Evolutionary conservation across 2,797 vertebrate species (phyloP).

Genomic region (Oceanodroma leucorhoa): DNA sequence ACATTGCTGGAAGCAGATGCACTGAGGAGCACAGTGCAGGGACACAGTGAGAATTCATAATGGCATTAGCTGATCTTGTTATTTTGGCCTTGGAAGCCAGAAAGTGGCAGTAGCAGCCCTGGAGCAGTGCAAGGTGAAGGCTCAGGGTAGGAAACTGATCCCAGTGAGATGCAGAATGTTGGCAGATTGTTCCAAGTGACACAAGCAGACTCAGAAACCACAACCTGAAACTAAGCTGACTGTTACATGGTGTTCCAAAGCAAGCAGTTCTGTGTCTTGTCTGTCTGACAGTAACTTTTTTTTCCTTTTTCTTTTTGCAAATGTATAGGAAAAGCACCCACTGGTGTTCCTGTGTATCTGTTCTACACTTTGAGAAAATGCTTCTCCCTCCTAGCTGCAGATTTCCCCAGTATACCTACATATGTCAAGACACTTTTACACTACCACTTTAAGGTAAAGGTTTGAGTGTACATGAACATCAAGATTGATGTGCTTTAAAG

Average conservation of each 20-base stretch:
- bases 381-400: neutral
- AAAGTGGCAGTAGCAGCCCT: neutral
- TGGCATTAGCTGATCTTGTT: neutral
- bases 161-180: neutral
- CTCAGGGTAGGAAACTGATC: neutral
- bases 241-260: neutral
- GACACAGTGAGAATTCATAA: neutral
- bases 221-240: neutral
- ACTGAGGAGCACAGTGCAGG: neutral
- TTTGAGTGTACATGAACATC: neutral
- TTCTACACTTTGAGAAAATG: neutral
- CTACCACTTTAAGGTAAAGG: neutral
- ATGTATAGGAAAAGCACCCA: neutral
- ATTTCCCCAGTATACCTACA: neutral
- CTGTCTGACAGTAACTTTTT: neutral
- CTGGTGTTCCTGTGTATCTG: neutral
- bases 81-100: neutral
- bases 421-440: neutral
- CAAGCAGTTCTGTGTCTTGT: neutral
- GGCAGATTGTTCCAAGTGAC: neutral
- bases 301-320: neutral
- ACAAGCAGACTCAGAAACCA: neutral
- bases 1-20: neutral
- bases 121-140: neutral
- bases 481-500: neutral